A percentile compares a stretch with the other conserved stretches of the same genome.
These are phyloP conservation scores for Dolichoris vasculosae DNA, from an alignment of 1,140 invertebrate species.

Conservation along the genomic window DNA sequence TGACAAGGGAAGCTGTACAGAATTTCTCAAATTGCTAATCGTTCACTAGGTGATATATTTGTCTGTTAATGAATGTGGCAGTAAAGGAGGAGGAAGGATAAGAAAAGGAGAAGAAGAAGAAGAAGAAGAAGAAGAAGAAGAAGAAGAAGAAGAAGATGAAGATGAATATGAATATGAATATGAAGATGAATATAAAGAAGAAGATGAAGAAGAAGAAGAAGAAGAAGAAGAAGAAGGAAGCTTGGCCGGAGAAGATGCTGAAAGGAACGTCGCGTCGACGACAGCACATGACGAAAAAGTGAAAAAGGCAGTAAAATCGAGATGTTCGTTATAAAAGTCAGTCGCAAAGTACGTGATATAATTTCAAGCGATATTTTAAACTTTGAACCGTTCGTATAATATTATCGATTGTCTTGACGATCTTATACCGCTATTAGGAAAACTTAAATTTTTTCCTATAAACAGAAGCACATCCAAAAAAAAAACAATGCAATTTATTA, in stretches of 20 bases:
- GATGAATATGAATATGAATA: too few relatives aligned
- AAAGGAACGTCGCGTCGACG: slow-evolving; percentile 17
- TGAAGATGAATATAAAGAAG: too few relatives aligned
- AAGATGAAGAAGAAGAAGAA: background rate
- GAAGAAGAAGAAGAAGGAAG: background rate
- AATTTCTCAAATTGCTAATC: slow-evolving; percentile 38
- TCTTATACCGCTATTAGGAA: slow-evolving; percentile 10
- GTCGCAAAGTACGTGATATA: slow-evolving; percentile 23
- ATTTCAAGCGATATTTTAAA: slow-evolving; percentile 38
- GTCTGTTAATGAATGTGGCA: background rate
- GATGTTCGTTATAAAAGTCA: slow-evolving; percentile 27
- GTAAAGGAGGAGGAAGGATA: background rate
- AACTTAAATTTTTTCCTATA: slow-evolving; percentile 17
- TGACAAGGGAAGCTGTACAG: slow-evolving; percentile 18
- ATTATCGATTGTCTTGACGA: slow-evolving; percentile 35
- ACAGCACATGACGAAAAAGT: slow-evolving; percentile 16
- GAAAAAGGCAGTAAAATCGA: slow-evolving; percentile 1
- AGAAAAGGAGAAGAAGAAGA: too few relatives aligned
- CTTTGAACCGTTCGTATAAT: slow-evolving; percentile 45
- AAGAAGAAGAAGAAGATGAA: too few relatives aligned
- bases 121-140: too few relatives aligned
- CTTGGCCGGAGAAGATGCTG: slow-evolving; percentile 12
- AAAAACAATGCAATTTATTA: slow-evolving; percentile 17
- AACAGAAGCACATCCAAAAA: background rate
- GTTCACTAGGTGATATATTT: slow-evolving; percentile 43